These are phyloP conservation scores for Ceraclea dissimilis DNA, from an alignment of 2,888 invertebrate genomes.

Conservation along the genomic window DNA sequence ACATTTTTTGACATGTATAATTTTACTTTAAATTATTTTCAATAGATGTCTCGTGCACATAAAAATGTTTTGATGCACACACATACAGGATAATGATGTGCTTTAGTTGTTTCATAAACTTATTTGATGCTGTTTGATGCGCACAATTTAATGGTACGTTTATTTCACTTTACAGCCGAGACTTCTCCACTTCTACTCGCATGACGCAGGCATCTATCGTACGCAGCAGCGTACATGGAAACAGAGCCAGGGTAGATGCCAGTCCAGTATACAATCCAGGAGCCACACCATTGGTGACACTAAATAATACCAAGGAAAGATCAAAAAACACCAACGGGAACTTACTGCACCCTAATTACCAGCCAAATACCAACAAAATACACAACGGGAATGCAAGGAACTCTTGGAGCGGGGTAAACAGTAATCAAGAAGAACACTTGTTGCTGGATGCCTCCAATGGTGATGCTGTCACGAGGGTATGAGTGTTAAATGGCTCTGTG, in stretches of 20 bases:
- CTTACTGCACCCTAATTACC: slow-evolving; percentile 1
- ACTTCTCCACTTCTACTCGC: slow-evolving; percentile 24
- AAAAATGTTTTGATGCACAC: no score
- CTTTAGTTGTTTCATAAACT: no score
- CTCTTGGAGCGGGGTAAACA: slow-evolving; percentile 12
- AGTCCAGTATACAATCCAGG: slow-evolving; percentile 14
- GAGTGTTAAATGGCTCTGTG: slow-evolving; percentile 23
- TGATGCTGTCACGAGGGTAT: slow-evolving; percentile 24
- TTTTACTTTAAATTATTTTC: no score
- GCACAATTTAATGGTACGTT: no score
- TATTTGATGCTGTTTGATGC: no score
- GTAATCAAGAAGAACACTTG: slow-evolving; percentile 18
- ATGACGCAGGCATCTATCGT: slow-evolving; percentile 23
- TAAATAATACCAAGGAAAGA: slow-evolving; percentile 15
- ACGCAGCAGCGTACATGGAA: slow-evolving; percentile 19
- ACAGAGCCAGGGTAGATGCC: slow-evolving; percentile 12
- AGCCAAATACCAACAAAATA: neutral
- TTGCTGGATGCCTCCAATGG: slow-evolving; percentile 17
- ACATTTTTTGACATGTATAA: no score
- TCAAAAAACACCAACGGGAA: slow-evolving; percentile 6
- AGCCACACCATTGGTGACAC: slow-evolving; percentile 16
- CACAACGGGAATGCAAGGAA: neutral
- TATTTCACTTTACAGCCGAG: slow-evolving; percentile 12
- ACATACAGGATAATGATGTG: no score
- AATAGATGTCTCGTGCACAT: no score